Evolutionary conservation across 2,113 vertebrate genomes (phyloP).

Genomic region (Apeltes quadracus): DNA sequence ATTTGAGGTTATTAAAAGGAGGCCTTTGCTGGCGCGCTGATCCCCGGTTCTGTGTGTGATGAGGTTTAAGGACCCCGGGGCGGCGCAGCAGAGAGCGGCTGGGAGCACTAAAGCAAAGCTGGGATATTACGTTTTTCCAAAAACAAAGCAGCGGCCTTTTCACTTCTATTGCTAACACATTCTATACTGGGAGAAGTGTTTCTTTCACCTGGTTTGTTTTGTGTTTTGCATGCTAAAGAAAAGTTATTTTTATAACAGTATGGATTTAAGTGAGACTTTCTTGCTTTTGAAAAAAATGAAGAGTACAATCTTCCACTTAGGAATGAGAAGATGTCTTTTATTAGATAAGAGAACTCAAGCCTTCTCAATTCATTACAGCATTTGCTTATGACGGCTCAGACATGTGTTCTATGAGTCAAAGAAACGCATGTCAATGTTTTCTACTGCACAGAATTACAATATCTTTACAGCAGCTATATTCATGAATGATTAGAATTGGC

Average conservation of each 20-base stretch:
- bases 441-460: neutral
- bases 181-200: conserved; percentile 10
- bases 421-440: neutral
- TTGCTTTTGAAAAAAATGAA: neutral
- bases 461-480: conserved; percentile 3
- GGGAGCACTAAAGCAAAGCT: conserved; percentile 65
- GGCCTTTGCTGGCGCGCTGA: conserved; percentile 45
- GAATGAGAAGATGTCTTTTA: neutral
- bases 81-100: conserved; percentile 62
- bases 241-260: conserved; percentile 15
- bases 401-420: neutral
- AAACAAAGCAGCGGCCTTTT: conserved; percentile 62
- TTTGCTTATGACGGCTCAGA: neutral
- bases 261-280: neutral
- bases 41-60: conserved; percentile 44
- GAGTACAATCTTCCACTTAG: neutral
- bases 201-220: conserved; percentile 41
- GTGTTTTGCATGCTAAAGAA: conserved; percentile 32
- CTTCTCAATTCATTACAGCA: neutral
- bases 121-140: conserved; percentile 56
- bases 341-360: neutral
- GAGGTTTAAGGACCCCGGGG: conserved; percentile 60
- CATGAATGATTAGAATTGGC: too few species aligned
- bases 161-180: conserved; percentile 44
- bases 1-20: conserved; percentile 55